Evolutionary conservation across 2,888 invertebrate genomes (phyloP).

Genomic region (Danaus chrysippus): DNA sequence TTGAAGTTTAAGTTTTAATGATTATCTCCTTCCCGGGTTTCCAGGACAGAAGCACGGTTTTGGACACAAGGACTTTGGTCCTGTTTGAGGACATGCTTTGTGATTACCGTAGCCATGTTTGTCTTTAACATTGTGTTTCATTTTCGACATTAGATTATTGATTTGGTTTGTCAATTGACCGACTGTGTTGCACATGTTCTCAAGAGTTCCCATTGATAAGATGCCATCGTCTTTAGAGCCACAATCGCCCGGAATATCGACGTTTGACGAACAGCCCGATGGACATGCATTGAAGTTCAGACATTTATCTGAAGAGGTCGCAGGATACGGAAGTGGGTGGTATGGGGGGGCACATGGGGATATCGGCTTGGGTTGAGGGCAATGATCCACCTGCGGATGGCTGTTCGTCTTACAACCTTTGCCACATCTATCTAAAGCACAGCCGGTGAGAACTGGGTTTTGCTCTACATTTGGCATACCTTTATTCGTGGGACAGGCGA

Average conservation of each 20-base stretch:
- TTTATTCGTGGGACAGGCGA: conserved; percentile 40
- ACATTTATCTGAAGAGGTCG: conserved; percentile 28
- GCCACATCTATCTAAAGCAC: conserved; percentile 43
- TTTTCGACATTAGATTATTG: conserved; percentile 40
- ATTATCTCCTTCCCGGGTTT: conserved; percentile 36
- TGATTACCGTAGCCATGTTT: conserved; percentile 21
- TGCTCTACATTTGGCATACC: conserved; percentile 26
- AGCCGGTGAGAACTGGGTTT: conserved; percentile 22
- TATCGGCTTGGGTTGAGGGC: conserved; percentile 14
- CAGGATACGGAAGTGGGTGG: conserved; percentile 10
- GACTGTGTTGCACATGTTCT: conserved; percentile 47
- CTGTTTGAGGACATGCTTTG: conserved; percentile 29
- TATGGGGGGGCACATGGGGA: conserved; percentile 20
- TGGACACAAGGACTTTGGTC: conserved; percentile 38
- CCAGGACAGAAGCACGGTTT: conserved; percentile 55
- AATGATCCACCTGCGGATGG: conserved; percentile 30
- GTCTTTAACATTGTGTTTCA: conserved; percentile 42
- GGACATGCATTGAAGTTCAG: conserved; percentile 29
- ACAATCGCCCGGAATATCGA: conserved; percentile 39
- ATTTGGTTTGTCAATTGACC: conserved; percentile 45
- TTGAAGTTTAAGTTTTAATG: background rate
- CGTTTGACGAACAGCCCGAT: conserved; percentile 30
- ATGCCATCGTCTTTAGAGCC: conserved; percentile 15
- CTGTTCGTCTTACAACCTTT: conserved; percentile 41
- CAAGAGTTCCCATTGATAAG: conserved; percentile 40